phyloP scores from a whole-genome alignment of 2,888 invertebrate species.

The Hyles lineata region DNA sequence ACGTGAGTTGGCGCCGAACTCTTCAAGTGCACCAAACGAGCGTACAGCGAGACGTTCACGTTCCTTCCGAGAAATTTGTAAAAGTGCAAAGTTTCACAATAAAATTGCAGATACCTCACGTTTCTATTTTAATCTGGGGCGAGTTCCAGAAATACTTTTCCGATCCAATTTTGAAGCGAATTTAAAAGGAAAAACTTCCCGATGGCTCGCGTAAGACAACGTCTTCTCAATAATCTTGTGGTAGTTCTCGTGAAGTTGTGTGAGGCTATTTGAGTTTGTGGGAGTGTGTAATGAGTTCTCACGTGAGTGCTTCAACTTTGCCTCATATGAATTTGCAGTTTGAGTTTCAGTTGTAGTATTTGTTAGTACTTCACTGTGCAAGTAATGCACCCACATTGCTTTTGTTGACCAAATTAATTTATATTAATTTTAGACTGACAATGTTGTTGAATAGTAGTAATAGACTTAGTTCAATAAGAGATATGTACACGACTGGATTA shows the following conservation, averaged over 20 bases:
- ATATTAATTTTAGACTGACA: too few relatives aligned
- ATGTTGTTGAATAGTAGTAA: too few relatives aligned
- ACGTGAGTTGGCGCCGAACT: background rate
- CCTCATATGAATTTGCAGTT: slow-evolving; percentile 16
- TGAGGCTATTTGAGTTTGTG: slow-evolving; percentile 41
- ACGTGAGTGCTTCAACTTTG: background rate
- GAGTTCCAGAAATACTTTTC: slow-evolving; percentile 34
- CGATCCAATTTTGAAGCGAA: slow-evolving; percentile 39
- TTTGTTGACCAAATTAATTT: too few relatives aligned
- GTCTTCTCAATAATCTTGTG: slow-evolving; percentile 43
- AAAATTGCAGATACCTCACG: slow-evolving; percentile 38
- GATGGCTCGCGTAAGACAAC: slow-evolving; percentile 38
- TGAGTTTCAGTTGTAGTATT: background rate
- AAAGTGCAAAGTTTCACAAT: slow-evolving; percentile 40
- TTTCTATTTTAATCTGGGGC: slow-evolving; percentile 23
- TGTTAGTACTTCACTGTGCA: background rate
- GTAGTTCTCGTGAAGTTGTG: slow-evolving; percentile 37
- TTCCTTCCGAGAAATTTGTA: slow-evolving; percentile 27
- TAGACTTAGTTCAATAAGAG: too few relatives aligned
- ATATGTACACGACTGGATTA: too few relatives aligned
- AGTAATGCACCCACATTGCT: background rate
- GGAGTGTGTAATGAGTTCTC: slow-evolving; percentile 25
- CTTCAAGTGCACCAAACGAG: slow-evolving; percentile 3
- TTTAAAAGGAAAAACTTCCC: slow-evolving; percentile 47
- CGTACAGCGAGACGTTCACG: background rate